Evolutionary conservation across 2,888 invertebrate species (phyloP), one percentile per base, ranked within the genome.

Genomic region (Aphidoletes aphidimyza): DNA sequence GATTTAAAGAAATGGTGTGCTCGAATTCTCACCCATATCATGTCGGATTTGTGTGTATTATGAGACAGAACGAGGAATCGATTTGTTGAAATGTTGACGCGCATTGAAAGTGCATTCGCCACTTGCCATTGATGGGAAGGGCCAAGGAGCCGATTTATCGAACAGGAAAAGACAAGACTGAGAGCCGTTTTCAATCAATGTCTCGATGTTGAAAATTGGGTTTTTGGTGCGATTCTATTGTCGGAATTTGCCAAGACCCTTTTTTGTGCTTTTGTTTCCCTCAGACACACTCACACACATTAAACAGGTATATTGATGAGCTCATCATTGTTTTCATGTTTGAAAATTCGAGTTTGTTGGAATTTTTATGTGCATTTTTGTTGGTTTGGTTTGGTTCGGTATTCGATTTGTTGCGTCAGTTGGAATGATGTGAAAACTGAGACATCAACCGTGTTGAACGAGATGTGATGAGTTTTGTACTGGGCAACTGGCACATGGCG

Each of bases 341-440:
- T n/a, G n/a, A n/a, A n/a, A 17, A 69, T 34, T 6, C 69, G 8
- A 69, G 30, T n/a, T n/a, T 69, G 69, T 30, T 5, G 30, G 69
- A 69, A 69, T 69, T 69, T 69, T 69, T 69, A 69, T 69, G 69
- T 69, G 34, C n/a, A n/a, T n/a, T 69, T 69, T 54, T 69, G 30
- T 69, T 34, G 11, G 17, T 17, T 69, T 54, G 3, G 9, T 14
- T 19, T 14, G 22, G 54, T 22, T 22, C 9, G 54, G n/a, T 17
- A 11, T 47, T 14, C 47, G 54, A 8, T 47, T 11, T 47, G 3
- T 11, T 54, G 54, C 3, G 54, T 54, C 14, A 54, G 47, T 54
- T 54, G 34, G n/a, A 69, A 69, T 69, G 69, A 69, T 69, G 69
- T 69, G 34, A 69, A 69, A 69, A 69, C 69, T 69, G 69, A 69